phyloP scores from a whole-genome alignment of 64 coral and sea anemone species.

The Montipora sp. region DNA sequence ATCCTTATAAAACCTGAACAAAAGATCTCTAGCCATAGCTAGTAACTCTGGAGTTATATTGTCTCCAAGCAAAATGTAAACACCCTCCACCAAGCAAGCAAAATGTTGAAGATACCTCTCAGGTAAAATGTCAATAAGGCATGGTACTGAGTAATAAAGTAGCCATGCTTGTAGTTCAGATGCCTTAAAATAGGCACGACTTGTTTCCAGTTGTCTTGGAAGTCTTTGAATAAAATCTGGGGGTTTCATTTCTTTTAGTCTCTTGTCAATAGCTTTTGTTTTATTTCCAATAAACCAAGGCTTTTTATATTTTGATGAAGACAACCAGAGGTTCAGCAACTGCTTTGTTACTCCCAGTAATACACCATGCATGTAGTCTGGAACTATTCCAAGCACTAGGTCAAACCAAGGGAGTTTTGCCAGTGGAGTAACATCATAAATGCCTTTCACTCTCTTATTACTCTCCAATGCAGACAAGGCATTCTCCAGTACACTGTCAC shows the following conservation, averaged over 20 bases:
- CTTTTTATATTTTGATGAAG: constrained; percentile 33
- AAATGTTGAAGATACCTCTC: constrained; percentile 42
- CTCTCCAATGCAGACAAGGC: background rate
- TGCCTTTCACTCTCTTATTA: constrained; percentile 33
- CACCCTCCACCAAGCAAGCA: constrained; percentile 26
- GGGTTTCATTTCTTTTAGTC: constrained; percentile 24
- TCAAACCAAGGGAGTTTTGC: constrained; percentile 57
- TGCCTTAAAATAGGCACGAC: constrained; percentile 45
- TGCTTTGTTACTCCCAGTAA: constrained; percentile 48
- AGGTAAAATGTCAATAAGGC: constrained; percentile 38
- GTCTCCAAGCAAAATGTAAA: constrained; percentile 49
- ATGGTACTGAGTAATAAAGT: constrained; percentile 54
- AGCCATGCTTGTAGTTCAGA: constrained; percentile 62
- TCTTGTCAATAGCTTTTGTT: constrained; percentile 33
- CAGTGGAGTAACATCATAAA: constrained; percentile 34
- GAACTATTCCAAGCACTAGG: constrained; percentile 55
- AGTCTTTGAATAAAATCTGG: constrained; percentile 50
- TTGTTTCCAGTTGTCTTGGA: constrained; percentile 23
- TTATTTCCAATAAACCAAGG: constrained; percentile 53
- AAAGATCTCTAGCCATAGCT: constrained; percentile 16
- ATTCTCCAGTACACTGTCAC: constrained; percentile 25
- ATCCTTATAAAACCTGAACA: constrained; percentile 23
- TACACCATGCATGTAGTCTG: constrained; percentile 7
- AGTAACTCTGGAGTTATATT: constrained; percentile 4
- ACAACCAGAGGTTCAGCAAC: constrained; percentile 36